Evolutionary conservation across 1,140 invertebrate genomes (phyloP), one percentile per base, ranked within the genome.

Genomic region (Liolophura sinensis): DNA sequence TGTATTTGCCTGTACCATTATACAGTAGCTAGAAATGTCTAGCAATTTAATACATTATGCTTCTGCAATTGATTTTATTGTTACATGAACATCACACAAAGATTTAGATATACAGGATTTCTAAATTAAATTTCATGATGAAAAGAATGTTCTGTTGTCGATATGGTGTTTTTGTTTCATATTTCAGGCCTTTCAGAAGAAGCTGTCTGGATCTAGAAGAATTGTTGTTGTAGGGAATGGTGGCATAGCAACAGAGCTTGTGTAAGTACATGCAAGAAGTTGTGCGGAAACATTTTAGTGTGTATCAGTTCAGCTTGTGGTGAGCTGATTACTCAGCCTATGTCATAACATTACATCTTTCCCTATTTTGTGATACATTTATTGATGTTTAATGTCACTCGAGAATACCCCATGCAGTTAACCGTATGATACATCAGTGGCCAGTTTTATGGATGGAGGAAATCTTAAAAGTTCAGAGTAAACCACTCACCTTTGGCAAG

Each of bases 201-300:
- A 88, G 78, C 82, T 98, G 11, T 82, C 82, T 60, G 80, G 85
- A 67, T 88, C 93, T 0, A 88, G 86, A 71, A 89, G 88, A 85
- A 88, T 98, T 72, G 78, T 93, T 0, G 88, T 99, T 57, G 88
- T 98, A 56, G 97, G 97, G 25, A 99, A 99, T 88, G 97, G 97
- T 48, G 97, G 97, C 11, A 99, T 99, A 75, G 96, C 97, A 25
- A 97, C 94, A 61, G 97, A 99, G 87, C 86, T 99, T 72, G 91
- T 95, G 65, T 88, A 82, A 79, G 84, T 73, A 54, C 49, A 40
- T 47, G 51, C 15, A 52, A 20, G 3, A 47, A 48, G 27, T 20
- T 7, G n/a, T 46, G 31, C 47, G 5, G 3, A 61, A 7, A 46
- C 20, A 24, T 25, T 60, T 49, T n/a, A 24, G 20, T 62, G 49